Evolutionary conservation across 92 coral and sea anemone genomes (phyloP).

Genomic region (Actinernus sp.): DNA sequence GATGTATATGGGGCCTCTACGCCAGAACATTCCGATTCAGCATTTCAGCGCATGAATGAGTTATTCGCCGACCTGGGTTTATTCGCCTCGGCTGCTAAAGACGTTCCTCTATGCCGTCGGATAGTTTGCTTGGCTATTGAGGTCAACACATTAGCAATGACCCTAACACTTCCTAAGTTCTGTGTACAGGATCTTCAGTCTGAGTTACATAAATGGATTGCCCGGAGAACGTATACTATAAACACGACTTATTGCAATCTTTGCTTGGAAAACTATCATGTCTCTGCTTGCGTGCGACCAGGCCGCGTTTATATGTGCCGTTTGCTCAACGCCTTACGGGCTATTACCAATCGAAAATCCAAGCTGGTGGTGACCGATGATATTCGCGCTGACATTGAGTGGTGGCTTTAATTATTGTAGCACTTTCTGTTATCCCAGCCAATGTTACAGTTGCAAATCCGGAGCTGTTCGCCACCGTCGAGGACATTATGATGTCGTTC

Average conservation of each 20-base stretch:
- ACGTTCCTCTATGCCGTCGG: conserved; percentile 19
- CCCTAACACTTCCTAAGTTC: conserved; percentile 40
- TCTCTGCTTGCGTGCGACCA: conserved; percentile 59
- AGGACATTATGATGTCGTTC: conserved; percentile 20
- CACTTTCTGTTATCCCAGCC: conserved; percentile 37
- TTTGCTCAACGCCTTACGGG: conserved; percentile 33
- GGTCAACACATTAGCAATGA: conserved; percentile 31
- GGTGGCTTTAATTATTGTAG: conserved; percentile 34
- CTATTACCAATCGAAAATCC: not conserved
- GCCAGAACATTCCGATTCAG: not conserved
- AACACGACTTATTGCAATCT: conserved; percentile 34
- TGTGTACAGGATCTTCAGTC: conserved; percentile 31
- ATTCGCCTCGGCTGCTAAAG: conserved; percentile 44
- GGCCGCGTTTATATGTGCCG: conserved; percentile 48
- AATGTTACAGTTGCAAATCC: conserved; percentile 23
- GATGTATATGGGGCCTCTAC: conserved; percentile 43
- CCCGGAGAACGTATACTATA: conserved; percentile 16
- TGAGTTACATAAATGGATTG: conserved; percentile 26
- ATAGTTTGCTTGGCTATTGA: conserved; percentile 51
- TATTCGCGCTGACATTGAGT: conserved; percentile 34
- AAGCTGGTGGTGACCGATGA: not conserved
- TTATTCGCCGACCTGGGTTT: conserved; percentile 42
- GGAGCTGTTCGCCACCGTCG: conserved; percentile 27
- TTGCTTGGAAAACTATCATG: conserved; percentile 46
- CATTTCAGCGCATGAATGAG: conserved; percentile 39